These are phyloP conservation scores for Chondrosia reniformis DNA, from an alignment of 37 sponge, comb jelly and placozoan species.

Conservation along the genomic window DNA sequence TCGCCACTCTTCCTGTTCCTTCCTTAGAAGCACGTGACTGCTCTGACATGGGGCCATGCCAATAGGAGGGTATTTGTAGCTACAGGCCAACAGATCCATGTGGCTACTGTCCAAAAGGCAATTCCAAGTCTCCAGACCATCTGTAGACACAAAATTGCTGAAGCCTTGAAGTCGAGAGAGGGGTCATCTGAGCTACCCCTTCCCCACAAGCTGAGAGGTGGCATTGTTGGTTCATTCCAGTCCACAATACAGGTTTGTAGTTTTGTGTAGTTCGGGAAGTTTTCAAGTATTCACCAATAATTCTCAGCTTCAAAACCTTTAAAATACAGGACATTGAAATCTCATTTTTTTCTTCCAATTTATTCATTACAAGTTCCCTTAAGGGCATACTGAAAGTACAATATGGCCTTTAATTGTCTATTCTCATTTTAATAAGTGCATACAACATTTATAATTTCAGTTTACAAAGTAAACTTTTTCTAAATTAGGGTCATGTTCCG, in stretches of 20 bases:
- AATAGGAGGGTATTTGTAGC: constrained; percentile 79
- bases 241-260: constrained; percentile 73
- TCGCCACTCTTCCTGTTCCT: background rate
- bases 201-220: constrained; percentile 60
- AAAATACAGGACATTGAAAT: too few species aligned
- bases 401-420: background rate
- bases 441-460: background rate
- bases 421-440: background rate
- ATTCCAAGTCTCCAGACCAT: constrained; percentile 74
- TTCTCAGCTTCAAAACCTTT: too few species aligned
- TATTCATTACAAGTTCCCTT: too few species aligned
- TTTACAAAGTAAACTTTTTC: too few species aligned
- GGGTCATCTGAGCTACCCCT: constrained; percentile 46
- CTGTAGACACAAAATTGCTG: constrained; percentile 43
- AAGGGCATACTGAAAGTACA: too few species aligned
- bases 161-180: constrained; percentile 34
- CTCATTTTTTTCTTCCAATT: background rate
- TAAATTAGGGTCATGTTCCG: constrained; percentile 65
- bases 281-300: too few species aligned
- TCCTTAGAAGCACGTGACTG: constrained; percentile 73
- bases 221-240: constrained; percentile 46
- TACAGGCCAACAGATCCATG: constrained; percentile 65
- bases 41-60: constrained; percentile 79
- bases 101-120: constrained; percentile 38
- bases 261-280: too few species aligned